A percentile compares a stretch with the other conserved stretches of the same genome.
These are phyloP conservation scores for Halocynthia roretzi DNA, from an alignment of 23 tunicate genomes.

Conservation along the genomic window DNA sequence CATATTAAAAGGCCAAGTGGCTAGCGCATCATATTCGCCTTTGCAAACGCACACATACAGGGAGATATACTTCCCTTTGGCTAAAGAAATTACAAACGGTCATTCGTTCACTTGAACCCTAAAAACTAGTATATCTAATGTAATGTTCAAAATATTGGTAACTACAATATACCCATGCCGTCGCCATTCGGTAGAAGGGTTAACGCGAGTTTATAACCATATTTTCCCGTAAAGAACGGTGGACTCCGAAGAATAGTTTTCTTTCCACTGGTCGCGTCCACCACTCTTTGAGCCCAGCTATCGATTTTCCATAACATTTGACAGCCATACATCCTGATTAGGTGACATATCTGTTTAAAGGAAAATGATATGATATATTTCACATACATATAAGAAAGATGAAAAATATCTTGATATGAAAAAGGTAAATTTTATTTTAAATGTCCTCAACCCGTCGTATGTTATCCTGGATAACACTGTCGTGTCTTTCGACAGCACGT, in stretches of 20 bases:
- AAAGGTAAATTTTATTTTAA: background rate
- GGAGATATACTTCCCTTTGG: constrained; percentile 43
- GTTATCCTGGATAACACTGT: background rate
- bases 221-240: constrained; percentile 45
- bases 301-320: constrained; percentile 65
- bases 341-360: constrained; percentile 1
- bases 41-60: constrained; percentile 55
- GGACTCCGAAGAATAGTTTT: constrained; percentile 41
- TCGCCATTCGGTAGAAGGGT: constrained; percentile 60
- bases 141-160: background rate
- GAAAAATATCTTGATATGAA: background rate
- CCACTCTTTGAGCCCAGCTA: constrained; percentile 36
- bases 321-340: constrained; percentile 11
- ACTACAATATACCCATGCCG: constrained; percentile 27
- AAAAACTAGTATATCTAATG: constrained; percentile 5
- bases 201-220: constrained; percentile 54
- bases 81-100: constrained; percentile 8
- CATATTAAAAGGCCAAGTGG: constrained; percentile 51
- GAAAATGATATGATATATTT: background rate
- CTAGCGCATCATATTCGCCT: constrained; percentile 63
- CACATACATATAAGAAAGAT: too few relatives aligned
- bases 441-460: background rate
- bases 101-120: background rate
- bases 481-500: background rate
- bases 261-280: constrained; percentile 45